Conservation (phyloP, 2,113 vertebrate species). For the Sinocyclocheilus anophthalmus region DNA sequence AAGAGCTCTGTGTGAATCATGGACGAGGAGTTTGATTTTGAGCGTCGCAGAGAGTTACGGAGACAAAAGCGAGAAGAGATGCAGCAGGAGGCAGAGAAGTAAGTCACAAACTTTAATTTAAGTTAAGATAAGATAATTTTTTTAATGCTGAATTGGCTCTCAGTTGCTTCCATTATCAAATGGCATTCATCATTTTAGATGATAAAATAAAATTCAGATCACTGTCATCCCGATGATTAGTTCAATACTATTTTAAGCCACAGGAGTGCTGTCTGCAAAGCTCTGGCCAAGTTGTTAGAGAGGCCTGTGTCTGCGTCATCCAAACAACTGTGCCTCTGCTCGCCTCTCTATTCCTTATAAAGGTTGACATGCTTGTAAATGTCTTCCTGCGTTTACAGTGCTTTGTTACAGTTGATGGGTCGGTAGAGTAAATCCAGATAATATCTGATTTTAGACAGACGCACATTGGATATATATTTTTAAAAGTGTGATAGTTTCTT, state of each 20-base stretch:
- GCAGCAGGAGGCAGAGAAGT: slow-evolving; percentile 89
- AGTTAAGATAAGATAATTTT: too few species aligned
- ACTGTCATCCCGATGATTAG: not conserved
- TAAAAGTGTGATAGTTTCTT: not conserved
- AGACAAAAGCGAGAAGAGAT: slow-evolving; percentile 97
- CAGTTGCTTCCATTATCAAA: not conserved
- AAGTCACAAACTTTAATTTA: slow-evolving; percentile 56
- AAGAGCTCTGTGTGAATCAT: slow-evolving; percentile 69
- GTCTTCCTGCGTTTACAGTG: slow-evolving; percentile 25
- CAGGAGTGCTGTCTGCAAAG: not conserved
- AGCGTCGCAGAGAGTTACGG: slow-evolving; percentile 91
- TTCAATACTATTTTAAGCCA: slow-evolving; percentile 11
- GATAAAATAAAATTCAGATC: not conserved
- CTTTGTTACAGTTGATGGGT: not conserved
- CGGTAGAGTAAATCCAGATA: not conserved
- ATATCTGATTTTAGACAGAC: slow-evolving; percentile 19
- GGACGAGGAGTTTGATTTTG: slow-evolving; percentile 95
- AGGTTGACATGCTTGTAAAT: slow-evolving; percentile 38
- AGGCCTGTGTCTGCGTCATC: not conserved
- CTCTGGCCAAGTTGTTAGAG: slow-evolving; percentile 26
- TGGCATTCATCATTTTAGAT: not conserved
- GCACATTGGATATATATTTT: not conserved
- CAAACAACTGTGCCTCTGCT: slow-evolving; percentile 45
- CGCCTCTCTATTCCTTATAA: slow-evolving; percentile 53
- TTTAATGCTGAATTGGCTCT: not conserved